phyloP scores from a whole-genome alignment of 2,888 invertebrate species.

The Drepana falcataria region DNA sequence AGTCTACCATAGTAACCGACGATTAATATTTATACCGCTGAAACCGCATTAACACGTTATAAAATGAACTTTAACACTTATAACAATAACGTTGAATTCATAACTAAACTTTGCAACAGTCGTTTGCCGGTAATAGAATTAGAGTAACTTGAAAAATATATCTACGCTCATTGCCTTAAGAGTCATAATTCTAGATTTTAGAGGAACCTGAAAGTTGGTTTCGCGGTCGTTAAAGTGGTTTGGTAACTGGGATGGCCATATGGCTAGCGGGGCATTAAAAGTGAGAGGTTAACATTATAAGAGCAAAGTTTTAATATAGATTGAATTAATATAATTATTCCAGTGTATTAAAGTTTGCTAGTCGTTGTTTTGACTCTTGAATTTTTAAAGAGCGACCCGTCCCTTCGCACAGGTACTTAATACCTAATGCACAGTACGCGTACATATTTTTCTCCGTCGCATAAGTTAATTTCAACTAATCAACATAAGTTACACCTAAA shows the following conservation, averaged over 20 bases:
- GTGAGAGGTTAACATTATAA: slow-evolving; percentile 28
- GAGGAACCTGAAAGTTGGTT: too few species aligned
- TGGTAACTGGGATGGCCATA: slow-evolving; percentile 2
- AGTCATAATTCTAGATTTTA: neutral
- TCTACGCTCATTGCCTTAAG: neutral
- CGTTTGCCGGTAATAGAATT: too few species aligned
- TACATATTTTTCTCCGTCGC: too few species aligned
- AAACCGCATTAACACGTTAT: neutral
- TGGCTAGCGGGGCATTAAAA: slow-evolving; percentile 25
- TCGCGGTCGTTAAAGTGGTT: neutral
- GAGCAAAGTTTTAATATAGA: neutral
- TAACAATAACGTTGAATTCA: neutral
- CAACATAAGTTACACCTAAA: too few species aligned
- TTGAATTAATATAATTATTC: neutral
- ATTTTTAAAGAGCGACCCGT: too few species aligned
- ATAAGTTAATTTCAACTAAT: too few species aligned
- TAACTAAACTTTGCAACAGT: too few species aligned
- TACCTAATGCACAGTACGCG: too few species aligned
- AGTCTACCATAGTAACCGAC: neutral
- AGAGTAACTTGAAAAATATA: neutral
- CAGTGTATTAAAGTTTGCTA: too few species aligned
- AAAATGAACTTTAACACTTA: slow-evolving; percentile 5
- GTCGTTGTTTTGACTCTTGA: too few species aligned
- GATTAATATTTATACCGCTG: neutral
- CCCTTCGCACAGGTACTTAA: too few species aligned